Percentiles rank a stretch among this genome's conserved stretches.
phyloP scores from a whole-genome alignment of 2,888 invertebrate genomes.

The Drosophila macrospina region DNA sequence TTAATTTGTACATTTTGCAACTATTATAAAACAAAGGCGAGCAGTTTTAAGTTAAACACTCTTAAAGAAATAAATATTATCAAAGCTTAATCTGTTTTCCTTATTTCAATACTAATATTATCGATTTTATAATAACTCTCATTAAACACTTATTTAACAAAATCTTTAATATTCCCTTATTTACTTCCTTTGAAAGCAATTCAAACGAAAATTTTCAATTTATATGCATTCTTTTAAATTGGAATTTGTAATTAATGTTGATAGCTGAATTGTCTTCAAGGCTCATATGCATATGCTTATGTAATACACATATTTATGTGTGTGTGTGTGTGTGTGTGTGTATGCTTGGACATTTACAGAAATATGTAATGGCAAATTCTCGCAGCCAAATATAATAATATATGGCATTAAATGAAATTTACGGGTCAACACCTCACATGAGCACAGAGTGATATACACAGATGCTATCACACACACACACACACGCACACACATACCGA shows the following conservation, averaged over 20 bases:
- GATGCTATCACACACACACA: constrained; percentile 1
- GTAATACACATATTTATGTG: neutral
- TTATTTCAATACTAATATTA: too few species aligned
- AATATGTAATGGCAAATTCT: constrained; percentile 41
- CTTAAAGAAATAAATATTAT: too few species aligned
- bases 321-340: constrained; percentile 1
- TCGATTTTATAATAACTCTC: neutral
- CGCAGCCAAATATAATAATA: constrained; percentile 56
- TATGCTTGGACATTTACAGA: neutral
- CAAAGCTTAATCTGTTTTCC: too few species aligned
- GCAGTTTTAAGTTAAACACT: too few species aligned
- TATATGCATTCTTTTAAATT: constrained; percentile 16
- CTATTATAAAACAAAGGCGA: too few species aligned
- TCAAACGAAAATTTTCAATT: constrained; percentile 5
- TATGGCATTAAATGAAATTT: constrained; percentile 62
- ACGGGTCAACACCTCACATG: constrained; percentile 61
- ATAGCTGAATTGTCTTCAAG: constrained; percentile 29
- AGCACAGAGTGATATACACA: constrained; percentile 5
- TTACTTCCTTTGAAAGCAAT: neutral
- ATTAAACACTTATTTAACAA: neutral
- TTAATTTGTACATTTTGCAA: neutral
- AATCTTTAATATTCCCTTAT: neutral
- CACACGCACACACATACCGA: neutral
- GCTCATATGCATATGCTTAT: neutral
- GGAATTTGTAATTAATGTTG: constrained; percentile 33